phyloP scores from a whole-genome alignment of 2,888 invertebrate genomes.

The Drosophila paranaensis region DNA sequence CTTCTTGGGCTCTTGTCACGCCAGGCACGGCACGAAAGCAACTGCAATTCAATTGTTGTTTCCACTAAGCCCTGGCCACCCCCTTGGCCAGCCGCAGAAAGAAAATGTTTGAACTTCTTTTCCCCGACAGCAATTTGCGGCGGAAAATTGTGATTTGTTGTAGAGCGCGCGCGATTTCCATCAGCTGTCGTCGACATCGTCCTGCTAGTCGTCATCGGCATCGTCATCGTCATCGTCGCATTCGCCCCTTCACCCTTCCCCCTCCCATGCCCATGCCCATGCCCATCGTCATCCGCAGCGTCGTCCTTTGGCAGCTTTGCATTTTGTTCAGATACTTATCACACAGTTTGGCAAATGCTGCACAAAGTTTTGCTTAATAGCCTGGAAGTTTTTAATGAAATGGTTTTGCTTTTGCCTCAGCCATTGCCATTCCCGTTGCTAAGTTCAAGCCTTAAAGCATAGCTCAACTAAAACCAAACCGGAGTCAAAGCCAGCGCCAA shows the following conservation, averaged over 20 bases:
- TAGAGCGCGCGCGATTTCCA: slow-evolving; percentile 73
- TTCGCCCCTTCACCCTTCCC: slow-evolving; percentile 25
- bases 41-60: slow-evolving; percentile 80
- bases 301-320: slow-evolving; percentile 78
- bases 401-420: slow-evolving; percentile 44
- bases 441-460: slow-evolving; percentile 30
- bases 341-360: slow-evolving; percentile 81
- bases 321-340: slow-evolving; percentile 80
- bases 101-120: slow-evolving; percentile 72
- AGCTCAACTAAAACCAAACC: slow-evolving; percentile 23
- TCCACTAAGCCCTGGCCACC: slow-evolving; percentile 15
- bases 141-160: slow-evolving; percentile 80
- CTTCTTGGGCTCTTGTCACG: slow-evolving; percentile 71
- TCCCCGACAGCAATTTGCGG: slow-evolving; percentile 78
- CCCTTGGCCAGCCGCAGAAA: slow-evolving; percentile 35
- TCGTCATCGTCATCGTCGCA: slow-evolving; percentile 28
- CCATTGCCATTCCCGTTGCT: slow-evolving; percentile 14
- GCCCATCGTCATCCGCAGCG: slow-evolving; percentile 40
- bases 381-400: slow-evolving; percentile 80
- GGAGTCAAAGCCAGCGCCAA: slow-evolving; percentile 13
- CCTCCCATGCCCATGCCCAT: slow-evolving; percentile 1
- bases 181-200: slow-evolving; percentile 67
- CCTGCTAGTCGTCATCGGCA: slow-evolving; percentile 26
- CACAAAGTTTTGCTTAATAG: slow-evolving; percentile 81
- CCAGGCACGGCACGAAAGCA: slow-evolving; percentile 74